Evolutionary conservation across 2,113 vertebrate species (phyloP).

Genomic region (Gambusia holbrooki): DNA sequence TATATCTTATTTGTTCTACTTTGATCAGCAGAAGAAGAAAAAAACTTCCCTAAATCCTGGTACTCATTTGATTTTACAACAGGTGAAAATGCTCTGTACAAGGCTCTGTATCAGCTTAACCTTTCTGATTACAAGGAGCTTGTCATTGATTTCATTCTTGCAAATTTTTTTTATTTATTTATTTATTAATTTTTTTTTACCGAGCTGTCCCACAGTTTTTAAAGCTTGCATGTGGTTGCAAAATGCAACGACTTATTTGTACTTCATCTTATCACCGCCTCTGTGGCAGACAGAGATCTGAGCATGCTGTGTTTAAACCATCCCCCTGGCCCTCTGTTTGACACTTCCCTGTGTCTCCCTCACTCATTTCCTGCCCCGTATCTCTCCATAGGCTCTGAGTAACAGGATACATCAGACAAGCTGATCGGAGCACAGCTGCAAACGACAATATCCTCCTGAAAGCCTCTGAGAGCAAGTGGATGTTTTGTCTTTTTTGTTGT

Average conservation of each 20-base stretch:
- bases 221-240: no score
- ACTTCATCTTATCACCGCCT: constrained; percentile 13
- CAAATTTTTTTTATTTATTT: no score
- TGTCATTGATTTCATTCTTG: no score
- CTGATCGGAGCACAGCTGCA: constrained; percentile 70
- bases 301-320: constrained; percentile 48
- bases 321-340: constrained; percentile 53
- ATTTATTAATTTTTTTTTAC: no score
- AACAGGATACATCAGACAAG: constrained; percentile 69
- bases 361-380: constrained; percentile 51
- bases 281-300: constrained; percentile 39
- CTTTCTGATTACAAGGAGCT: no score
- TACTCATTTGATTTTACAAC: no score
- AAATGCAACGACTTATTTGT: background rate
- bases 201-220: no score
- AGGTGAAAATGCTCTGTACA: no score
- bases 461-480: constrained; percentile 5
- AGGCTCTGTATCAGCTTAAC: no score
- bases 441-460: constrained; percentile 55
- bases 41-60: background rate
- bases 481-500: background rate
- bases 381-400: constrained; percentile 50
- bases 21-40: background rate
- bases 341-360: constrained; percentile 46
- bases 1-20: background rate